Evolutionary conservation across 2,888 invertebrate genomes (phyloP), one percentile per base, ranked within the genome.

Genomic region (Brachynemurus nebulosus): DNA sequence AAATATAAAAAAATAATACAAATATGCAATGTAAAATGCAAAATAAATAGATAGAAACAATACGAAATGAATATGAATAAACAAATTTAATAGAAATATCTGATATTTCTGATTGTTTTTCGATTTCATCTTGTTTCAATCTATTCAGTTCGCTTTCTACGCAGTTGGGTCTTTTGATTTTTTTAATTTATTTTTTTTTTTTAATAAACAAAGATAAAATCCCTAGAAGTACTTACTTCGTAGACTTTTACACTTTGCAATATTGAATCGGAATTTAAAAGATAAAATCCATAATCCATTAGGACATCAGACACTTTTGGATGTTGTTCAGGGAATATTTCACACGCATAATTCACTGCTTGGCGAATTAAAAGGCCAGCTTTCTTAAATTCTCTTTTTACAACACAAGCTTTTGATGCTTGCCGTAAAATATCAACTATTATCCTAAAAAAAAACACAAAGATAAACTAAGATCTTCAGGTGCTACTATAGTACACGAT

Each of bases 271-370:
- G 85, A 80, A 65, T 92, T 91, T 53, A 92, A 72, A 56, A 92
- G 69, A 62, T 86, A 92, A 69, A 88, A 92, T 50, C 89, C 93
- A 63, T 86, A 89, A 68, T 92, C 91, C 52, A 86, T 70, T 47
- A 93, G 69, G 34, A 86, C 80, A 61, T 88, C 86, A 18, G 91
- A 83, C 62, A 81, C 84, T 55, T 82, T 80, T 44, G 86, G 88
- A 67, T 89, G 86, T n/a, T 68, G 62, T 18, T 68, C 63, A 2
- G 76, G 76, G 63, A 76, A 80, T 36, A 71, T 63, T 52, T 69
- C 67, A 12, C 78, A 70, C 11, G 85, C 81, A 43, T 79, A 67
- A 47, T 75, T 75, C 34, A 86, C 80, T 1, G 89, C 91, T 66
- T 89, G 83, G 49, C 79, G 77, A 52, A 91, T 86, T 41, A 92